A percentile compares a stretch with the other conserved stretches of the same genome.
Evolutionary conservation across 2,888 invertebrate species (phyloP).

Genomic region (Nomada goodeniana): DNA sequence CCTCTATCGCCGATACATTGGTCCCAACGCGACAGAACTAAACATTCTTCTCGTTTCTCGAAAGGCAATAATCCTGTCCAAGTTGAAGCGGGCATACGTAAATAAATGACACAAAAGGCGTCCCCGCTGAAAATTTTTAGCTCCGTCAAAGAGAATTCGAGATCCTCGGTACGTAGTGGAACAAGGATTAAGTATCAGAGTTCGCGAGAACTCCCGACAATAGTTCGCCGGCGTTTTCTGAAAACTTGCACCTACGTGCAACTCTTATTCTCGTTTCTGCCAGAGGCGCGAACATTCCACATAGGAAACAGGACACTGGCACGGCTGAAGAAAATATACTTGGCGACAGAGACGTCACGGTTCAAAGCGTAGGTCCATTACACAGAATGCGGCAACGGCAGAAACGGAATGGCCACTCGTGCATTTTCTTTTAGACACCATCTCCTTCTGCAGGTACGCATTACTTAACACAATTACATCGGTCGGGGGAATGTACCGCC

Average conservation of each 20-base stretch:
- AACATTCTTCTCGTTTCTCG: slow-evolving; percentile 48
- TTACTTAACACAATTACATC: slow-evolving; percentile 33
- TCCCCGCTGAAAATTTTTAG: background rate
- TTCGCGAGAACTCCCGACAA: slow-evolving; percentile 13
- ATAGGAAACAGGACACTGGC: background rate
- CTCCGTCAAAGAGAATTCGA: background rate
- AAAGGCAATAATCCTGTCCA: too few species aligned
- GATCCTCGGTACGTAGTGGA: background rate
- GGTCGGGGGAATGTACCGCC: background rate
- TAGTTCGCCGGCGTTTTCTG: slow-evolving; percentile 14
- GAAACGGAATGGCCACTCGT: slow-evolving; percentile 31
- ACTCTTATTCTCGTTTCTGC: background rate
- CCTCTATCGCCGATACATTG: slow-evolving; percentile 46
- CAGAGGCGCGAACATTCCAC: background rate
- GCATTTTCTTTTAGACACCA: slow-evolving; percentile 13
- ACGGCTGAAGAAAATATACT: background rate
- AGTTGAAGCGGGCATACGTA: background rate
- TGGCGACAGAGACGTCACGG: slow-evolving; percentile 7
- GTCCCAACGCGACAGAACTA: background rate
- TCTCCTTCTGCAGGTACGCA: background rate
- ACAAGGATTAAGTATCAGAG: slow-evolving; percentile 20
- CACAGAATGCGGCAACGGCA: slow-evolving; percentile 6
- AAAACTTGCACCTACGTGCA: background rate
- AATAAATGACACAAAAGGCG: background rate
- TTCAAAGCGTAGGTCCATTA: slow-evolving; percentile 20